phyloP scores from a whole-genome alignment of 2,888 invertebrate species.

The Heteromyza rotundicornis region DNA sequence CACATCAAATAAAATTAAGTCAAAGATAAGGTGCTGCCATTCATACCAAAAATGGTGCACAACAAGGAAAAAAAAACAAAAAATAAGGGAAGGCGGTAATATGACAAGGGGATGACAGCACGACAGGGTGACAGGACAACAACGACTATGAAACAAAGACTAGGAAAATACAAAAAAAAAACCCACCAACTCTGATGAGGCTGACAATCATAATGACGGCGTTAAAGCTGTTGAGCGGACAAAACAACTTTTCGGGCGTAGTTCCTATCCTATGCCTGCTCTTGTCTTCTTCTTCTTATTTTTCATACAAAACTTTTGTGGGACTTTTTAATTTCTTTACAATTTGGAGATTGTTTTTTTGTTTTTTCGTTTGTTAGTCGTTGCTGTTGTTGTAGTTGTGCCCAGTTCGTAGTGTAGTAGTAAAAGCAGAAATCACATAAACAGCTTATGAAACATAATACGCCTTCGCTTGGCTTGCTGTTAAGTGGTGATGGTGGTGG shows the following conservation, averaged over 20 bases:
- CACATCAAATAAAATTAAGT: conserved; percentile 14
- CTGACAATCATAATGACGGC: conserved; percentile 2
- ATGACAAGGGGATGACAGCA: conserved; percentile 5
- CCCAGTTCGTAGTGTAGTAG: no score
- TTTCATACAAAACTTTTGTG: conserved; percentile 1
- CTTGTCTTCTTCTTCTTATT: no score
- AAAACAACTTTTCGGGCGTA: background rate
- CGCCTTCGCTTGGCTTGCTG: background rate
- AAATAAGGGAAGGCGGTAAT: background rate
- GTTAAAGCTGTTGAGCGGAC: background rate
- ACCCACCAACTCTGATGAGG: background rate
- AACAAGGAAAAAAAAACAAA: background rate
- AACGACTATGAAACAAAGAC: background rate
- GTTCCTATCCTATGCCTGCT: no score
- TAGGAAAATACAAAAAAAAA: no score
- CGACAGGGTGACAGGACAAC: background rate
- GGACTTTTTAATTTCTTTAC: conserved; percentile 26
- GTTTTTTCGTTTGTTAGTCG: background rate
- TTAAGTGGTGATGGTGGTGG: conserved; percentile 17
- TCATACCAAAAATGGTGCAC: background rate
- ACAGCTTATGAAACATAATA: conserved; percentile 30
- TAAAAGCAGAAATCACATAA: conserved; percentile 20
- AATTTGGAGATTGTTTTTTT: no score
- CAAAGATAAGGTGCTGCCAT: background rate
- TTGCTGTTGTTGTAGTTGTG: background rate